Percentiles rank a stretch among this genome's conserved stretches.
These are phyloP conservation scores for Scaptomyza reducta DNA, from an alignment of 2,888 invertebrate species.

Conservation along the genomic window DNA sequence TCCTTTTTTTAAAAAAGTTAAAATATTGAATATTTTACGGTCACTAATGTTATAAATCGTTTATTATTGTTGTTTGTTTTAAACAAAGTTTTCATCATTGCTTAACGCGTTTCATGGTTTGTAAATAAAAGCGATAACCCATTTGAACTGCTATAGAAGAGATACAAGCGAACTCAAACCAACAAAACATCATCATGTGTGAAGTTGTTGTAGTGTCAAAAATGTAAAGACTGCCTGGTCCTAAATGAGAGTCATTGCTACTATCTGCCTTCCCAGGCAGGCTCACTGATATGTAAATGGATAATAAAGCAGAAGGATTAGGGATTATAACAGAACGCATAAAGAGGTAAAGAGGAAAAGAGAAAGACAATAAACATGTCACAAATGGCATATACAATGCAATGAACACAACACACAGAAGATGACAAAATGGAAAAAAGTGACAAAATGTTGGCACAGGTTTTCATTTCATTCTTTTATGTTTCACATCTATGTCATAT, in stretches of 20 bases:
- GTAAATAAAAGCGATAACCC: slow-evolving; percentile 38
- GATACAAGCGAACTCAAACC: slow-evolving; percentile 23
- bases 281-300: slow-evolving; percentile 65
- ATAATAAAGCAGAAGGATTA: slow-evolving; percentile 76
- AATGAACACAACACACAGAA: slow-evolving; percentile 25
- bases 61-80: too few relatives aligned
- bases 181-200: slow-evolving; percentile 17
- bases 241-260: slow-evolving; percentile 33
- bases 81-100: too few relatives aligned
- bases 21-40: too few relatives aligned
- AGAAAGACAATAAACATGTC: slow-evolving; percentile 53
- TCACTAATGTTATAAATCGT: too few relatives aligned
- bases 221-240: slow-evolving; percentile 14
- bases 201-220: slow-evolving; percentile 38
- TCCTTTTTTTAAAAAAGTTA: too few relatives aligned
- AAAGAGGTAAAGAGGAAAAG: slow-evolving; percentile 10
- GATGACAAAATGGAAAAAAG: slow-evolving; percentile 42
- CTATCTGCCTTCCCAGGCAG: slow-evolving; percentile 5
- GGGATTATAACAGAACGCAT: slow-evolving; percentile 61
- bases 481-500: slow-evolving; percentile 45
- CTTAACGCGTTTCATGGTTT: not conserved
- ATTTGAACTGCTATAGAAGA: slow-evolving; percentile 26
- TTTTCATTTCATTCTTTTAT: slow-evolving; percentile 49
- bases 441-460: slow-evolving; percentile 79
- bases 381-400: slow-evolving; percentile 59